A percentile compares a stretch with the other conserved stretches of the same genome.
Conservation (phyloP, 1,140 invertebrate genomes). For the Trichogramma pretiosum region DNA sequence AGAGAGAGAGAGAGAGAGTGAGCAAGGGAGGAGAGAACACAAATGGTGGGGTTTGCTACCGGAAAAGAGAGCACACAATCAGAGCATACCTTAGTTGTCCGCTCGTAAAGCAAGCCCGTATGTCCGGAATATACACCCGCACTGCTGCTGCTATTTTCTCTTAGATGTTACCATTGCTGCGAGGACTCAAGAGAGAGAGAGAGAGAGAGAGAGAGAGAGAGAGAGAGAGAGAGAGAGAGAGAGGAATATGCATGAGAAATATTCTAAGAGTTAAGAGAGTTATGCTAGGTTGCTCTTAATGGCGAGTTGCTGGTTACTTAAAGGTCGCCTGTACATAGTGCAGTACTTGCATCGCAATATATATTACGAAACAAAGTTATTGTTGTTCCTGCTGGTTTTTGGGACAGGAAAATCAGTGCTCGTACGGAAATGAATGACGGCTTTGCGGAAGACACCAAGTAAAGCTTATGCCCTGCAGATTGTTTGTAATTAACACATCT, state of each 20-base stretch:
- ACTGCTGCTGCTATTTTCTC: conserved; percentile 26
- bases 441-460: conserved; percentile 1
- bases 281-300: conserved; percentile 39
- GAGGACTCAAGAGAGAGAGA: conserved; percentile 8
- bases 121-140: conserved; percentile 37
- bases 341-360: too few relatives aligned
- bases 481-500: too few relatives aligned
- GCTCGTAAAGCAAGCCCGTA: conserved; percentile 45
- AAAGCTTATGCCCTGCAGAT: too few relatives aligned
- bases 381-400: not conserved
- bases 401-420: not conserved
- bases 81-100: conserved; percentile 46
- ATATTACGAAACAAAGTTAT: too few relatives aligned
- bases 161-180: conserved; percentile 22
- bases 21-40: too few relatives aligned
- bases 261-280: conserved; percentile 23
- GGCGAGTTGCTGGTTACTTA: conserved; percentile 27
- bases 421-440: conserved; percentile 6
- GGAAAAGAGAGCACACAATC: conserved; percentile 31
- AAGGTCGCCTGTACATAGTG: too few relatives aligned
- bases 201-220: not conserved
- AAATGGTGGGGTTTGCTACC: too few relatives aligned
- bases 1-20: conserved; percentile 7
- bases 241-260: conserved; percentile 43
- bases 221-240: not conserved